These are phyloP conservation scores for Urocitellus parryii DNA, from an alignment of 2,113 vertebrate species.

Conservation along the genomic window DNA sequence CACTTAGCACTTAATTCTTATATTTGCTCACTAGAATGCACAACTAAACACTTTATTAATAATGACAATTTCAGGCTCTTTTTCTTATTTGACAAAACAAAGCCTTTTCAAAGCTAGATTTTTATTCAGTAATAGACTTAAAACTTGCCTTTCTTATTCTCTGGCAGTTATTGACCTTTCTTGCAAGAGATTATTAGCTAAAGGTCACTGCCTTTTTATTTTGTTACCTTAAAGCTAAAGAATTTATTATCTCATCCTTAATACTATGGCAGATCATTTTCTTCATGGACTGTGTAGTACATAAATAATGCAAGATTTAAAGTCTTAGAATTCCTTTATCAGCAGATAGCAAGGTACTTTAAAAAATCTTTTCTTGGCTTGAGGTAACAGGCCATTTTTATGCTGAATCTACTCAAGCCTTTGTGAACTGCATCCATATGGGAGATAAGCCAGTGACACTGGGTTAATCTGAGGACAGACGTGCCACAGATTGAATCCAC, in stretches of 20 bases:
- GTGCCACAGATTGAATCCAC: not conserved
- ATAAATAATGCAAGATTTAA: constrained; percentile 82
- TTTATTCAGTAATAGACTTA: constrained; percentile 58
- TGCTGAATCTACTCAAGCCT: constrained; percentile 72
- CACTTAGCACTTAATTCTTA: not conserved
- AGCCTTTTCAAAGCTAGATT: constrained; percentile 59
- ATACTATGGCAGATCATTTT: constrained; percentile 76
- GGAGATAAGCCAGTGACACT: not conserved
- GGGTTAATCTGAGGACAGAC: constrained; percentile 15
- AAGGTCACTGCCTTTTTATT: constrained; percentile 61
- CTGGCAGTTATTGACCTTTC: constrained; percentile 71
- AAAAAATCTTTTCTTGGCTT: constrained; percentile 80
- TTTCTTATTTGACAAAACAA: constrained; percentile 59
- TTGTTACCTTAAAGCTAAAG: constrained; percentile 77
- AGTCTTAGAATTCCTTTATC: constrained; percentile 84
- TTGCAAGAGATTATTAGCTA: constrained; percentile 72
- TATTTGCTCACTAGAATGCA: not conserved
- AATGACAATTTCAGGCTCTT: not conserved
- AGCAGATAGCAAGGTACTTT: constrained; percentile 80
- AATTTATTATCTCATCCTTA: constrained; percentile 81
- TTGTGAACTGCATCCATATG: constrained; percentile 63
- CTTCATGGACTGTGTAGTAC: constrained; percentile 71
- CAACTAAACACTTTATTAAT: not conserved
- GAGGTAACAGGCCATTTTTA: constrained; percentile 70
- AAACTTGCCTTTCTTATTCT: constrained; percentile 51